Percentiles rank a stretch among this genome's conserved stretches.
Conservation (phyloP, 2,113 vertebrate genomes). For the Chunga burmeisteri region DNA sequence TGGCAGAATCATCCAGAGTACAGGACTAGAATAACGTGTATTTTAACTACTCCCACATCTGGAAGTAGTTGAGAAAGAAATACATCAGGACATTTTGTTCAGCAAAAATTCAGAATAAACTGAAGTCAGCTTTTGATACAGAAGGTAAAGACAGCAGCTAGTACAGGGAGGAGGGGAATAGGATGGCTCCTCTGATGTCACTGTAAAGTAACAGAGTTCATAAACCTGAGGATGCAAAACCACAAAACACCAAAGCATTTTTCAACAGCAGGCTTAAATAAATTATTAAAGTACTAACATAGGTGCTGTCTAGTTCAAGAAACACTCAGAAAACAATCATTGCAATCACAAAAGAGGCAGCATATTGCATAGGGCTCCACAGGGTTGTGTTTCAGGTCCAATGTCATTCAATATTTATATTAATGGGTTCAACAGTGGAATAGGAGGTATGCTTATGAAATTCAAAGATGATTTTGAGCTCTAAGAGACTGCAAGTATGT, state of each 20-base stretch:
- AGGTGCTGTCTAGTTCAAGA: not conserved
- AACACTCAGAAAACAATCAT: not conserved
- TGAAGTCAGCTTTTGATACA: not conserved
- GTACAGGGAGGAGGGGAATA: not conserved
- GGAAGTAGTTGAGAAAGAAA: constrained; percentile 1
- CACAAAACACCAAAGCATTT: constrained; percentile 34
- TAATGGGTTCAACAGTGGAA: not conserved
- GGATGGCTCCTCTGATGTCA: not conserved
- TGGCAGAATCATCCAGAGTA: not conserved
- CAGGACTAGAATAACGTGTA: not conserved
- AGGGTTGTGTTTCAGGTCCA: not conserved
- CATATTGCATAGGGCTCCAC: not conserved
- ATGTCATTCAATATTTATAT: not conserved
- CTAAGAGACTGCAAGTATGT: not conserved
- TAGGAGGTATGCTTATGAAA: not conserved
- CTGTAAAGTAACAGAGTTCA: not conserved
- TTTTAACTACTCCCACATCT: constrained; percentile 31
- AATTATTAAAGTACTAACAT: not conserved
- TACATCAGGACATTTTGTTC: constrained; percentile 5
- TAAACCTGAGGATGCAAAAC: not conserved
- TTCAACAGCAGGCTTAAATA: constrained; percentile 5
- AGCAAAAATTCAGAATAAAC: constrained; percentile 2
- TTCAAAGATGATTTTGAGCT: not conserved
- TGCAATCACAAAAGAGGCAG: not conserved
- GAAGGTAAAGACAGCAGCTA: not conserved